These are phyloP conservation scores for Trypoxylon attenuatum DNA, from an alignment of 2,888 invertebrate species.

Conservation along the genomic window DNA sequence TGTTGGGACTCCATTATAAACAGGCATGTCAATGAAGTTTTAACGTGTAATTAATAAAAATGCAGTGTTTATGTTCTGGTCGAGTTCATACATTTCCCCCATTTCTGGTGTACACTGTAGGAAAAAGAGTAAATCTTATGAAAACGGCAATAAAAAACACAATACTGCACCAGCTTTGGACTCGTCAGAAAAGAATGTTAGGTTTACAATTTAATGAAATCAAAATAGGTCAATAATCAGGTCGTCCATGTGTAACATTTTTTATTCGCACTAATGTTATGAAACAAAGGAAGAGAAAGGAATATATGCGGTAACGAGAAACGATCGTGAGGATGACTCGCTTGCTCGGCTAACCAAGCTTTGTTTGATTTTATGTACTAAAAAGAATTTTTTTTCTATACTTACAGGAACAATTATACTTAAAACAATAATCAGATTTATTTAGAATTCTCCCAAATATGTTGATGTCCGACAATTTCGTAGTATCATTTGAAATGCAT, in stretches of 20 bases:
- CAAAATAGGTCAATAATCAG: conserved; percentile 10
- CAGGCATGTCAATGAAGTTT: conserved; percentile 50
- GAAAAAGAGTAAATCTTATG: neutral
- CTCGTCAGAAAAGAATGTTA: neutral
- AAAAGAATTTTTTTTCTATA: too few relatives aligned
- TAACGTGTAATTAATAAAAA: conserved; percentile 66
- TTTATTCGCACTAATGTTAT: neutral
- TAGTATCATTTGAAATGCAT: too few relatives aligned
- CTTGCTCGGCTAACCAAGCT: conserved; percentile 14
- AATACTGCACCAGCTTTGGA: neutral
- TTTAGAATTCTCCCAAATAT: too few relatives aligned
- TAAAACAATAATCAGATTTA: too few relatives aligned
- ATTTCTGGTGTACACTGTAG: conserved; percentile 32
- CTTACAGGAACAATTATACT: too few relatives aligned
- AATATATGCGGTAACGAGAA: neutral
- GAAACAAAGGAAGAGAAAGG: neutral
- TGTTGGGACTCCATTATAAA: conserved; percentile 35
- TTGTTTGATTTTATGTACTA: conserved; percentile 3
- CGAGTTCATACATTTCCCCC: conserved; percentile 61
- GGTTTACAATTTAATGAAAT: neutral
- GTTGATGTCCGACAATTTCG: too few relatives aligned
- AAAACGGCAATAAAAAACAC: neutral
- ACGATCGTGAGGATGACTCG: conserved; percentile 20
- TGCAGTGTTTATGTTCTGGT: conserved; percentile 65
- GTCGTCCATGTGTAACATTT: too few relatives aligned